Conservation (phyloP, 2,888 invertebrate species). For the Caenorhabditis angaria region DNA sequence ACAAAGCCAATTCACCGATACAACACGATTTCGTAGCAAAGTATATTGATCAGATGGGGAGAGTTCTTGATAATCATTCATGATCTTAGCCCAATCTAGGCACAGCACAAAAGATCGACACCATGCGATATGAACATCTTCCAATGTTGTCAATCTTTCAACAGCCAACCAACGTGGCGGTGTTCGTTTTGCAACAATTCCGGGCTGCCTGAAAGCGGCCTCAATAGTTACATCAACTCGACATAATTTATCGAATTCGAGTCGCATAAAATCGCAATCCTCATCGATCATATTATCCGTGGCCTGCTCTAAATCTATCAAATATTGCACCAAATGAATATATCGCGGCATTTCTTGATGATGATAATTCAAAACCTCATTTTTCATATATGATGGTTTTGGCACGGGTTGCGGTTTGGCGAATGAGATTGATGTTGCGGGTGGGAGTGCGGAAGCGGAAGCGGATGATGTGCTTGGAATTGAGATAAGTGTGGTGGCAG, state of each 20-base stretch:
- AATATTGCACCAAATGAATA: slow-evolving; percentile 23
- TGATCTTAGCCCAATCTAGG: slow-evolving; percentile 58
- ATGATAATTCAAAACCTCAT: not conserved
- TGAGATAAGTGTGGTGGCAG: not conserved
- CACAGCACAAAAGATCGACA: slow-evolving; percentile 62
- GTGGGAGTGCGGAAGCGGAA: not conserved
- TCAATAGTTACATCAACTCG: slow-evolving; percentile 64
- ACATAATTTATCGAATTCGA: slow-evolving; percentile 58
- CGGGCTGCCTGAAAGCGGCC: slow-evolving; percentile 57
- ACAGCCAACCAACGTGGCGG: slow-evolving; percentile 60
- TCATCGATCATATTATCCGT: slow-evolving; percentile 58
- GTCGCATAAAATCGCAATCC: slow-evolving; percentile 46
- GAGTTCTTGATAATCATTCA: slow-evolving; percentile 58
- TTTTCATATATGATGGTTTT: slow-evolving; percentile 23
- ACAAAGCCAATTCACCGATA: slow-evolving; percentile 63
- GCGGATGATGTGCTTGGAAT: slow-evolving; percentile 8
- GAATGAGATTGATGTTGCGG: not conserved
- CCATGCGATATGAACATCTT: slow-evolving; percentile 65
- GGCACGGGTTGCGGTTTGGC: slow-evolving; percentile 5
- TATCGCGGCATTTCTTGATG: not conserved
- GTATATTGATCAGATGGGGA: slow-evolving; percentile 56
- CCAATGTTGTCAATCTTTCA: slow-evolving; percentile 57
- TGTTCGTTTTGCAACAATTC: slow-evolving; percentile 60
- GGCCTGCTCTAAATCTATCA: slow-evolving; percentile 35
- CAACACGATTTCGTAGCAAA: slow-evolving; percentile 57